A percentile compares a stretch with the other conserved stretches of the same genome.
These are phyloP conservation scores for Tolmerus cingulatus DNA, from an alignment of 2,888 invertebrate species.

Conservation along the genomic window DNA sequence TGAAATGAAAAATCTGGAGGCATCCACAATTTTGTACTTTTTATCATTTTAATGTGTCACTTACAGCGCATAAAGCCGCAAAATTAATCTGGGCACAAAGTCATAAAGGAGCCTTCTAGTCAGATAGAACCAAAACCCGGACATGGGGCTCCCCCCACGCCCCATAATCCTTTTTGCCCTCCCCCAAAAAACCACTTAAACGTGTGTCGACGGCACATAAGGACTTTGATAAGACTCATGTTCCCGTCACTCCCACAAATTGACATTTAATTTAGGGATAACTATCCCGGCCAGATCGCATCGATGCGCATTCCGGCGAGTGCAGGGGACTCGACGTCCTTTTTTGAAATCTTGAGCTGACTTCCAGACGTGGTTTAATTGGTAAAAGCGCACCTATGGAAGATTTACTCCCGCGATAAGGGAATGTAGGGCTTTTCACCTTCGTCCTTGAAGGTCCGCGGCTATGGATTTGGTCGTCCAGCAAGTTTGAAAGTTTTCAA, in stretches of 20 bases:
- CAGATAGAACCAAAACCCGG: conserved; percentile 32
- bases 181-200: background rate
- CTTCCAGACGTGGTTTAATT: background rate
- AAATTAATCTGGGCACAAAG: conserved; percentile 42
- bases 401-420: background rate
- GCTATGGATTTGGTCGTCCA: no score
- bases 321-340: background rate
- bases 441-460: background rate
- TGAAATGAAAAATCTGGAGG: conserved; percentile 42
- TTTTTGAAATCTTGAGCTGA: background rate
- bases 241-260: conserved; percentile 41
- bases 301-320: background rate
- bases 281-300: background rate
- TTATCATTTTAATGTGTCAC: conserved; percentile 45
- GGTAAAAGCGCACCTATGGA: background rate
- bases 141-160: background rate
- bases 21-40: conserved; percentile 37
- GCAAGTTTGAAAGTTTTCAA: no score
- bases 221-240: conserved; percentile 17
- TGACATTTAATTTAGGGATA: conserved; percentile 44
- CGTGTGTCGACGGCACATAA: background rate
- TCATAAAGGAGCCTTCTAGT: conserved; percentile 34
- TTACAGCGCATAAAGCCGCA: conserved; percentile 41
- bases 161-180: conserved; percentile 27
- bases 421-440: background rate